Percentiles rank a stretch among this genome's conserved stretches.
These are phyloP conservation scores for Siniperca knerii DNA, from an alignment of 2,113 vertebrate genomes.

Conservation along the genomic window DNA sequence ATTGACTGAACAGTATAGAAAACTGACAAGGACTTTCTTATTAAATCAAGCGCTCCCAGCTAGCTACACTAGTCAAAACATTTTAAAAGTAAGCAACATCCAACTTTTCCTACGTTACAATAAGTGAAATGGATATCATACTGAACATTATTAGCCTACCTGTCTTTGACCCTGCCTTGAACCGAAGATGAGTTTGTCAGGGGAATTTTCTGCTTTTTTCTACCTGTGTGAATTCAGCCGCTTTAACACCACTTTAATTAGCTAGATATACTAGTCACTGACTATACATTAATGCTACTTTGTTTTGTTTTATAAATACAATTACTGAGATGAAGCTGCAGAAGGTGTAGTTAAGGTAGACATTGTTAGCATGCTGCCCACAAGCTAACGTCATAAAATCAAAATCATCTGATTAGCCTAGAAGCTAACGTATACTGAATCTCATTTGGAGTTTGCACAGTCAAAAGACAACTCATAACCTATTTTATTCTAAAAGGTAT, in stretches of 20 bases:
- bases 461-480: not conserved
- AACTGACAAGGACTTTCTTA: not conserved
- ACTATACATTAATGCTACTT: not conserved
- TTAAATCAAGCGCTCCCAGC: constrained; percentile 1
- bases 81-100: not conserved
- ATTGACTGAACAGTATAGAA: not conserved
- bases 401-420: no score
- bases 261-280: not conserved
- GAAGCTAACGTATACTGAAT: no score
- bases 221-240: not conserved
- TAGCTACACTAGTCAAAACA: no score
- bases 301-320: not conserved
- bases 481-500: no score
- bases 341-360: not conserved
- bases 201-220: no score
- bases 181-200: not conserved
- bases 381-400: not conserved
- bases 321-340: not conserved
- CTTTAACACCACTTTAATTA: no score
- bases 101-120: not conserved
- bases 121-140: not conserved
- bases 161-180: not conserved
- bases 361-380: not conserved
- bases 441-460: not conserved
- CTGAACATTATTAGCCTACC: not conserved